These are phyloP conservation scores for Congeria kusceri DNA, from an alignment of 2,888 invertebrate species.

Conservation along the genomic window DNA sequence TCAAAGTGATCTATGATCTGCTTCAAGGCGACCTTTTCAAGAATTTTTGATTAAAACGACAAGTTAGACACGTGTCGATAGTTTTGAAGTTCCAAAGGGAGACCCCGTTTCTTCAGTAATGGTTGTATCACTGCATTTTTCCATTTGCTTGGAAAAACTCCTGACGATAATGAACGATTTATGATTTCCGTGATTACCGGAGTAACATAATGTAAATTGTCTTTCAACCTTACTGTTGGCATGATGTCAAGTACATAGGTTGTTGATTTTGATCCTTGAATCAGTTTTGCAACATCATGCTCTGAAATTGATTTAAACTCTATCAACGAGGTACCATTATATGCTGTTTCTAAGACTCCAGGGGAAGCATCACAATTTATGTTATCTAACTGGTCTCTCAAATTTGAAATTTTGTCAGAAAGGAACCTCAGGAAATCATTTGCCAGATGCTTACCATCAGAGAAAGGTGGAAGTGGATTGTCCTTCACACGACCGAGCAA, in stretches of 20 bases:
- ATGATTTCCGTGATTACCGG: constrained; percentile 38
- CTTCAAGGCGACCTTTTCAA: constrained; percentile 37
- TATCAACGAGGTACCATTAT: no score
- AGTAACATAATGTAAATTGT: constrained; percentile 13
- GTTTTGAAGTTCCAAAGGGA: constrained; percentile 35
- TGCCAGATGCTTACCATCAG: no score
- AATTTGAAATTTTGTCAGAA: constrained; percentile 18
- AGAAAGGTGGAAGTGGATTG: constrained; percentile 29
- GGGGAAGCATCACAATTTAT: not conserved
- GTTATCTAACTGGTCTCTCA: constrained; percentile 20
- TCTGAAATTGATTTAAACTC: no score
- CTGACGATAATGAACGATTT: constrained; percentile 23
- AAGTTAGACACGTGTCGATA: constrained; percentile 45
- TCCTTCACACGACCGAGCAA: constrained; percentile 20
- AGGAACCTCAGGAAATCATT: constrained; percentile 15
- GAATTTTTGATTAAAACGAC: constrained; percentile 41
- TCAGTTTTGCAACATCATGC: no score
- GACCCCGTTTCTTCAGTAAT: constrained; percentile 41
- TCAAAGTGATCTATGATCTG: constrained; percentile 37
- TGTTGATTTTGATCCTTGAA: constrained; percentile 43
- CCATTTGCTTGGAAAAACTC: constrained; percentile 41
- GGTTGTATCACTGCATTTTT: constrained; percentile 39
- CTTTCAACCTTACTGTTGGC: constrained; percentile 37
- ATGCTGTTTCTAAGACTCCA: no score
- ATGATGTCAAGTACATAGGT: constrained; percentile 34